Base-by-base conservation (phyloP, 2,888 invertebrate genomes). In the Kryphioiulus occultus region DNA sequence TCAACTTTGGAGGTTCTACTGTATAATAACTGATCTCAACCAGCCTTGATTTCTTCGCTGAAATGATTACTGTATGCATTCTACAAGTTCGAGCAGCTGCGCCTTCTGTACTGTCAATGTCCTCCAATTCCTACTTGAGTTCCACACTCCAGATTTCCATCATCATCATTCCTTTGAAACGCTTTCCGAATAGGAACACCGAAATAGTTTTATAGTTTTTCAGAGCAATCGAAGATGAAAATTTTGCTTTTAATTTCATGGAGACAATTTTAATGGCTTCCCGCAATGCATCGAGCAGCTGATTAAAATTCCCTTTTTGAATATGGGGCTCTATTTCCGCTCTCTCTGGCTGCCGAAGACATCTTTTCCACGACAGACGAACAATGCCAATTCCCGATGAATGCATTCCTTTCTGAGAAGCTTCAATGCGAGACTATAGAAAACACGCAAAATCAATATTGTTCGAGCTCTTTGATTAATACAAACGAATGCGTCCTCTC, bases 221-320 rank as follows among this genome's bases (percentile, higher is more conserved):
- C 53, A 17, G 17, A 17, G 15, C 59, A 59, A 22, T 59, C 17
- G 59, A 59, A 59, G 59, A 59, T 59, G 59, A 59, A 59, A 59
- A 22, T 59, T 59, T 59, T 59, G 59, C 59, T 59, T 59, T 59
- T 59, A 59, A 59, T 59, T 59, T 59, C 59, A 59, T 59, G 59
- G 22, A 59, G 59, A 59, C 59, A 22, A 59, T 59, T 59, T 59
- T 59, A 59, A 59, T 59, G 59, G 59, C 59, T 59, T 59, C 59
- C 59, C 59, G 59, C 59, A 59, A 59, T 59, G 59, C 59, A 59
- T 59, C 22, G 59, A 59, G 59, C 59, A 22, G 22, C 59, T 59
- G 59, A 59, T 59, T 59, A 59, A 59, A 59, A 59, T 59, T 59
- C 59, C n/a, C 59, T 59, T 59, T 59, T 59, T 59, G 59, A 59